phyloP scores from a whole-genome alignment of 2,888 invertebrate genomes.

The Sinelater perroti region DNA sequence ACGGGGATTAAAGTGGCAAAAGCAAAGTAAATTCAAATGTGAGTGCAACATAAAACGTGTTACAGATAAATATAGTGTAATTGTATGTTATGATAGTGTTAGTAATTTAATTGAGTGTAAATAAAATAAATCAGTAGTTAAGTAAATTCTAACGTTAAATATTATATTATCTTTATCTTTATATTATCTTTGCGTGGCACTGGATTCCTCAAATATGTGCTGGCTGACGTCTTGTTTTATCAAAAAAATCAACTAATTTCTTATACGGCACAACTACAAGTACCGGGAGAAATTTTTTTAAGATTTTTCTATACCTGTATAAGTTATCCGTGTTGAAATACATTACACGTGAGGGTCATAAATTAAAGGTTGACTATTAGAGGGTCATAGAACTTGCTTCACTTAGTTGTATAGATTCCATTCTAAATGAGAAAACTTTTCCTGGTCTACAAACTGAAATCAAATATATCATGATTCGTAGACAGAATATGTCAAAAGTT shows the following conservation, averaged over 20 bases:
- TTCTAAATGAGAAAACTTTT: constrained; percentile 95
- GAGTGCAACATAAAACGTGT: too few species aligned
- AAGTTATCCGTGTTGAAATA: background rate
- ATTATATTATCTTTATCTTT: too few species aligned
- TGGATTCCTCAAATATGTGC: constrained; percentile 92
- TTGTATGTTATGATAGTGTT: too few species aligned
- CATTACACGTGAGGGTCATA: constrained; percentile 80
- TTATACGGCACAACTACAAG: constrained; percentile 83
- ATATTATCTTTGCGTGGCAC: constrained; percentile 95
- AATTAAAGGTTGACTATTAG: constrained; percentile 93
- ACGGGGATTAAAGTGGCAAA: too few species aligned
- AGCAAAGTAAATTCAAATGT: too few species aligned
- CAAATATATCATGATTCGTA: constrained; percentile 97
- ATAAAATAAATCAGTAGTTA: too few species aligned
- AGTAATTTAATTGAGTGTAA: too few species aligned
- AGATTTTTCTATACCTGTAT: too few species aligned
- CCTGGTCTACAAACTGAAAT: constrained; percentile 98
- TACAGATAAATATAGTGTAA: too few species aligned
- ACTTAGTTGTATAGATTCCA: constrained; percentile 96
- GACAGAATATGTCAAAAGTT: constrained; percentile 96
- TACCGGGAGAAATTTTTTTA: constrained; percentile 94
- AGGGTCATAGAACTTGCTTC: constrained; percentile 90
- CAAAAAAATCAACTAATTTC: constrained; percentile 88
- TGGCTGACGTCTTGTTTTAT: constrained; percentile 82
- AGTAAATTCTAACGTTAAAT: too few species aligned